Conservation (phyloP, 2,888 invertebrate genomes). For the Tubulanus polymorphus region DNA sequence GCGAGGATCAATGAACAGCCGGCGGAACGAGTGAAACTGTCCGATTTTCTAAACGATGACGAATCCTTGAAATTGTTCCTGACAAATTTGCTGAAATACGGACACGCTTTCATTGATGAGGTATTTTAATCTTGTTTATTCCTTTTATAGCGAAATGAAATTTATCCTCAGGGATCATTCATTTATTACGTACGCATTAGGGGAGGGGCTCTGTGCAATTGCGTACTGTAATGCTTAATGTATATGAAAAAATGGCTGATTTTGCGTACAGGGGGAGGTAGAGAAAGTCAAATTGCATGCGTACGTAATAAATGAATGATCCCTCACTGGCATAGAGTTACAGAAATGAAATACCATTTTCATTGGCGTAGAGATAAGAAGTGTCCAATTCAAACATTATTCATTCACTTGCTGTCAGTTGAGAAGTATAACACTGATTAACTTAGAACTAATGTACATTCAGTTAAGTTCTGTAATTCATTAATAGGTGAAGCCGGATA, state of each 20-base stretch:
- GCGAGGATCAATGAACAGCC: conserved; percentile 6
- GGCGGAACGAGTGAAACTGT: conserved; percentile 19
- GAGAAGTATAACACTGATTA: not conserved
- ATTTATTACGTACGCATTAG: no score
- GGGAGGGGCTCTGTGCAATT: no score
- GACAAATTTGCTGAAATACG: conserved; percentile 26
- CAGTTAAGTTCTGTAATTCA: not conserved
- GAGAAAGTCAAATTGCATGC: no score
- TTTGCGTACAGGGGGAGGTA: no score
- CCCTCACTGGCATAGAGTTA: not conserved
- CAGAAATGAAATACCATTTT: no score
- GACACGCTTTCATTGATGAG: conserved; percentile 25
- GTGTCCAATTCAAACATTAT: no score
- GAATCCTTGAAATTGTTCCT: conserved; percentile 24
- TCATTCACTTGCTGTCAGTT: not conserved
- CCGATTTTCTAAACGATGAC: conserved; percentile 22
- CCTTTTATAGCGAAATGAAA: no score
- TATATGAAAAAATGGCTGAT: no score
- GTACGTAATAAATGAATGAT: not conserved
- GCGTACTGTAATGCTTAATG: no score
- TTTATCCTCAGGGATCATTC: no score
- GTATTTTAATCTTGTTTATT: conserved; percentile 12
- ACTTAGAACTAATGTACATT: not conserved
- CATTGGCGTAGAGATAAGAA: not conserved
- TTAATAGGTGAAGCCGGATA: conserved; percentile 19